Base-by-base conservation (phyloP, 2,113 vertebrate genomes). In the Corythoichthys haematopterus region DNA sequence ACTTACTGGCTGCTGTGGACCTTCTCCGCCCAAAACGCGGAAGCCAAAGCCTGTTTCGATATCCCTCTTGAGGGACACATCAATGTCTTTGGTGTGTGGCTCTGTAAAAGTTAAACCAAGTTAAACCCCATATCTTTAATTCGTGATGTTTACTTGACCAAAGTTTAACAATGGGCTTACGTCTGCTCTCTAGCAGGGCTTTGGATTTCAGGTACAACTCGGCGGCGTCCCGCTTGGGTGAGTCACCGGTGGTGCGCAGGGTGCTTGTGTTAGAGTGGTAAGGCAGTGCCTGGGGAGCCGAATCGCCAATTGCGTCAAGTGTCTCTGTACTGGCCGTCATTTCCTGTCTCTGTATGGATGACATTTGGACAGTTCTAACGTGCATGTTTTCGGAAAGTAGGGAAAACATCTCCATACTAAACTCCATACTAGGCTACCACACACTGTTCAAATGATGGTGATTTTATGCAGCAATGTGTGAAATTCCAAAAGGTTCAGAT, bases 11-110 rank as follows among this genome's bases (percentile, higher is more conserved):
- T 98, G 95, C 66, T 98, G 96, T 0, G 95, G 94, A 63, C 95
- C 96, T 35, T 99, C 97, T 77, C 97, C 97, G 74, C 97, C 97
- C 13, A 98, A 92, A 20, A 99, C 96, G 6, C 97, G 90, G 85
- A 99, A 99, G 48, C 97, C 95, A 82, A 99, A 99, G 68, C 97
- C 97, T 0, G 96, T 96, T 74, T 99, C 97, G 74, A 98, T 95
- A 76, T 97, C 96, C 73, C 96, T 92, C 81, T 97, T 95, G 52
- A 93, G 89, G 83, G 96, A 98, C 86, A 98, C 93, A 59, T 98
- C 96, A 78, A 99, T 87, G 76, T 99, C 97, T 91, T 95, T 96
- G 70, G 96, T 96, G 90, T 98, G 93, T 66, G 95, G 93, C 78
- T 97, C 97, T 99, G 90, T 77, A 81, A 71, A 80, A 20, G 48